These are phyloP conservation scores for Ellobium chinense DNA, from an alignment of 2,888 invertebrate genomes.

Conservation along the genomic window DNA sequence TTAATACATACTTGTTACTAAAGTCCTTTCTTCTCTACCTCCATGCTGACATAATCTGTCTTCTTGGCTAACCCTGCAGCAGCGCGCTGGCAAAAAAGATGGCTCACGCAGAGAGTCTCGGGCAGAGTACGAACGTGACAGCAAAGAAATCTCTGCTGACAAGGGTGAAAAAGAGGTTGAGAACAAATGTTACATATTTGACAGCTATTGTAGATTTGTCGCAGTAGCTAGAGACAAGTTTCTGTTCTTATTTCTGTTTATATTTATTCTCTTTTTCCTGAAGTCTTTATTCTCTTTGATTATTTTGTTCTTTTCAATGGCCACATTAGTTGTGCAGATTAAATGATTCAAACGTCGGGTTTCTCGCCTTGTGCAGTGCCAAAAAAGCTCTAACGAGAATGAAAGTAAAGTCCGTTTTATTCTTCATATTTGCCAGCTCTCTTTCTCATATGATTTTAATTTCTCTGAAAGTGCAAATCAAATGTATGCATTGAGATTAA, in stretches of 20 bases:
- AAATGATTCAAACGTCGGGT: no score
- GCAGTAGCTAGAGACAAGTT: conserved; percentile 28
- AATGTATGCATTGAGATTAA: no score
- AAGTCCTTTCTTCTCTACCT: neutral
- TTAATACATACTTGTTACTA: neutral
- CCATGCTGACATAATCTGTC: conserved; percentile 19
- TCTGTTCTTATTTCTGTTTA: neutral
- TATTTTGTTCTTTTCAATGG: neutral
- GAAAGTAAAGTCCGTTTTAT: no score
- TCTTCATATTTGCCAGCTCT: no score
- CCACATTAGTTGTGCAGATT: no score
- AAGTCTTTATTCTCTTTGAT: neutral
- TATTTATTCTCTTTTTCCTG: neutral
- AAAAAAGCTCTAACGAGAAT: no score
- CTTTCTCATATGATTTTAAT: no score
- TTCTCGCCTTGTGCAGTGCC: no score
- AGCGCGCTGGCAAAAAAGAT: conserved; percentile 37
- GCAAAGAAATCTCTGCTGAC: conserved; percentile 6
- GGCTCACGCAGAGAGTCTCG: conserved; percentile 35
- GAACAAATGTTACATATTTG: neutral
- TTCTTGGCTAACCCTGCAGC: conserved; percentile 36
- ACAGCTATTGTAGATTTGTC: conserved; percentile 28
- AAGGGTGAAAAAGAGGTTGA: conserved; percentile 33
- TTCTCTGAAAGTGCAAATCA: no score
- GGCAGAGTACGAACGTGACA: conserved; percentile 23